phyloP scores from a whole-genome alignment of 2,113 vertebrate genomes.

The Pseudorectes ferrugineus region DNA sequence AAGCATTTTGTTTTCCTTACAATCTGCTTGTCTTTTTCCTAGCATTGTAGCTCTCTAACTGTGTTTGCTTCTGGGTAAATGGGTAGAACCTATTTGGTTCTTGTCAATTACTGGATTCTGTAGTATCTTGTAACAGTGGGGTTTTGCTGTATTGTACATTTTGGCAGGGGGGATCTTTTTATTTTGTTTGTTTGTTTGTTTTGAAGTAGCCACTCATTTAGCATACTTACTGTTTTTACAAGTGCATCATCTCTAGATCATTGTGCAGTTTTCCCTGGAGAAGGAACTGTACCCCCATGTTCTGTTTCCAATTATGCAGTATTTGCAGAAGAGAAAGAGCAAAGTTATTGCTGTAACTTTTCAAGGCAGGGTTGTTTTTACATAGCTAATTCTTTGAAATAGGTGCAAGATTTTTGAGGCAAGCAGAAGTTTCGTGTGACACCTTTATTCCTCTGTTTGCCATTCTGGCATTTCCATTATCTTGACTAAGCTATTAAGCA shows the following conservation, averaged over 20 bases:
- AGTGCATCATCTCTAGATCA: neutral
- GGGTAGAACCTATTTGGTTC: neutral
- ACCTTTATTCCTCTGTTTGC: neutral
- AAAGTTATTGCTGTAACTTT: neutral
- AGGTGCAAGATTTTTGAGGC: neutral
- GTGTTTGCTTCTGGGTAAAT: neutral
- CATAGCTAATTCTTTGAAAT: neutral
- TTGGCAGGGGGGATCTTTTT: fast-evolving
- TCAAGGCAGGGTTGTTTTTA: neutral
- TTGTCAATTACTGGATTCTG: neutral
- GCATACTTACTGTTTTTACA: neutral
- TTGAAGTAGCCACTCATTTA: neutral
- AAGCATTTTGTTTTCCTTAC: neutral
- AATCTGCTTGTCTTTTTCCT: neutral
- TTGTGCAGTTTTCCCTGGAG: neutral
- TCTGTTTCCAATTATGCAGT: neutral
- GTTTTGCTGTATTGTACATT: neutral
- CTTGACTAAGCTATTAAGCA: neutral
- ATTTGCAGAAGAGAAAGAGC: neutral
- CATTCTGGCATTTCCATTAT: neutral
- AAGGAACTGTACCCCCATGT: neutral
- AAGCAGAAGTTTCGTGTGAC: neutral
- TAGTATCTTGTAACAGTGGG: neutral
- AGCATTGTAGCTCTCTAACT: neutral
- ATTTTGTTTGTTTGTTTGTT: neutral